Evolutionary conservation across 2,888 invertebrate species (phyloP).

Genomic region (Amorpha juglandis): DNA sequence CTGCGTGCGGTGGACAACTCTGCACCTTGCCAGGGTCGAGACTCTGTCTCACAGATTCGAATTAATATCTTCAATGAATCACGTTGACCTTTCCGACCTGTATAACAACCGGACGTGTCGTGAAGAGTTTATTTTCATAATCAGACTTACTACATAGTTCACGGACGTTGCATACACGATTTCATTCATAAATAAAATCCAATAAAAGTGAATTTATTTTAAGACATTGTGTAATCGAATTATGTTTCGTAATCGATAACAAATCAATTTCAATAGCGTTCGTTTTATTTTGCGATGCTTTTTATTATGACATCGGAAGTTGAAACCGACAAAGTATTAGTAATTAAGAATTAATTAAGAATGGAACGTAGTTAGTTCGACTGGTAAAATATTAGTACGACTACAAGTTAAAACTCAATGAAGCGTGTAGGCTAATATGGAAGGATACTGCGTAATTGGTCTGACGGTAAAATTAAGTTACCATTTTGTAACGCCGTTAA

Average conservation of each 20-base stretch:
- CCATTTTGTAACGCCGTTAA: slow-evolving; percentile 10
- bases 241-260: slow-evolving; percentile 21
- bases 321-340: slow-evolving; percentile 2
- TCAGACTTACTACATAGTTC: slow-evolving; percentile 27
- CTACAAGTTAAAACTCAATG: slow-evolving; percentile 29
- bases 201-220: slow-evolving; percentile 20
- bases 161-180: slow-evolving; percentile 34
- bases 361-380: not conserved
- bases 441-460: slow-evolving; percentile 33
- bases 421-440: slow-evolving; percentile 33
- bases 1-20: not conserved
- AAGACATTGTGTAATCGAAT: slow-evolving; percentile 27
- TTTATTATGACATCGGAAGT: slow-evolving; percentile 6
- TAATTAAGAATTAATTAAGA: slow-evolving; percentile 7
- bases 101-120: slow-evolving; percentile 23
- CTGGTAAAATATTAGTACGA: slow-evolving; percentile 1
- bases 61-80: slow-evolving; percentile 26
- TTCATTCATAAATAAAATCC: slow-evolving; percentile 25
- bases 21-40: slow-evolving; percentile 19
- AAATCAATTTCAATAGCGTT: not conserved
- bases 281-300: not conserved
- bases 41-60: slow-evolving; percentile 24
- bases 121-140: slow-evolving; percentile 15
- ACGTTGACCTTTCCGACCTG: slow-evolving; percentile 26
- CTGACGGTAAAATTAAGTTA: slow-evolving; percentile 25